Percentiles rank a stretch among this genome's conserved stretches.
These are phyloP conservation scores for Bubo blakistoni DNA, from an alignment of 2,113 vertebrate species.

Conservation along the genomic window DNA sequence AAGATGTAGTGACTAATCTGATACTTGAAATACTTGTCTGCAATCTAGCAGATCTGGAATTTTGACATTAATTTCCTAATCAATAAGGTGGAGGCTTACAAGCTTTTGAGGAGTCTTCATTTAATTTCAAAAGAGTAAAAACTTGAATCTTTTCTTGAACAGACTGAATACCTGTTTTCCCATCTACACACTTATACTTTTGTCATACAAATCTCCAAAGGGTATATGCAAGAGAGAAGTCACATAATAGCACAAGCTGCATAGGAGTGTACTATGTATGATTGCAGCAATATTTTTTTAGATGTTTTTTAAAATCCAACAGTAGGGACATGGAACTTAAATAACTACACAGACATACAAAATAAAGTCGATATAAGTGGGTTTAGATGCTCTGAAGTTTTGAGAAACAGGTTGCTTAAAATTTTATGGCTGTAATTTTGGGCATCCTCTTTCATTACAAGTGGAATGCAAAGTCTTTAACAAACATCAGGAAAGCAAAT, in stretches of 20 bases:
- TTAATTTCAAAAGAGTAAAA: not conserved
- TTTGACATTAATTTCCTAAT: not conserved
- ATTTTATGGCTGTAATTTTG: not conserved
- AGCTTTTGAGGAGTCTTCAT: not conserved
- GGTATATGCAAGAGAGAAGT: not conserved
- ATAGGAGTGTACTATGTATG: not conserved
- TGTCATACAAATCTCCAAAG: not conserved
- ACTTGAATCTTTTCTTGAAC: not conserved
- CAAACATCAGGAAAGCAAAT: not conserved
- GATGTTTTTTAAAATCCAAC: not conserved
- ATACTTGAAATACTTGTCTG: not conserved
- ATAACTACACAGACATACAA: not conserved
- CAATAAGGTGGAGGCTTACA: not conserved
- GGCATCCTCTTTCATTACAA: not conserved
- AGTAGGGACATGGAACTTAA: not conserved
- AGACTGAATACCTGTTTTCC: not conserved
- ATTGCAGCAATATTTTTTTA: not conserved
- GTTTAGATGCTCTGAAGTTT: not conserved
- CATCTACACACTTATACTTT: not conserved
- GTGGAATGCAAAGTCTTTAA: not conserved
- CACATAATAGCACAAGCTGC: not conserved
- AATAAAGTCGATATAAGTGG: not conserved
- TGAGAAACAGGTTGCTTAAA: not conserved
- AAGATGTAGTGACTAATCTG: not conserved
- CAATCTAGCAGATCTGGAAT: not conserved